phyloP scores from a whole-genome alignment of 1,140 invertebrate genomes.

The Drosophila cardini region DNA sequence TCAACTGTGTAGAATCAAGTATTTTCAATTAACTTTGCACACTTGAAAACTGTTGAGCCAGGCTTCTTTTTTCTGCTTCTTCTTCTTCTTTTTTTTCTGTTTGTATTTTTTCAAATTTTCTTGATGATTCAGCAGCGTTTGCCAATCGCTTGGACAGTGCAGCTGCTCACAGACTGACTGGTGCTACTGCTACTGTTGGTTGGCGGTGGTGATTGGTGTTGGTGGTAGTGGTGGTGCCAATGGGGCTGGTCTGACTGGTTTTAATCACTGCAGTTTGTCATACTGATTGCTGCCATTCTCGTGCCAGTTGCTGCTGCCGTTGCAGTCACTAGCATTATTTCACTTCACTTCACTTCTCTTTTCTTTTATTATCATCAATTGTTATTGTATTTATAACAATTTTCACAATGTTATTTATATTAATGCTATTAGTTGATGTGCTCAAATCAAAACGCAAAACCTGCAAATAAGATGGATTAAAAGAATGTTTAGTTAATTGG shows the following conservation, averaged over 20 bases:
- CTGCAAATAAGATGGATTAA: conserved; percentile 60
- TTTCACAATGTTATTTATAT: conserved; percentile 49
- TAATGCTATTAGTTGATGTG: conserved; percentile 73
- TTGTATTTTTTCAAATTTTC: too few species aligned
- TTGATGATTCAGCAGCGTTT: conserved; percentile 58
- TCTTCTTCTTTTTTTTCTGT: conserved; percentile 15
- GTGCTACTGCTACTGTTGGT: background rate
- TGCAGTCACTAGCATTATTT: conserved; percentile 39
- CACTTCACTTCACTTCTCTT: too few species aligned
- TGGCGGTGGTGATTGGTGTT: background rate
- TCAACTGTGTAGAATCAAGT: conserved; percentile 45
- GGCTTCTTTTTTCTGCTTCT: conserved; percentile 10
- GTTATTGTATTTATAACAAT: conserved; percentile 54
- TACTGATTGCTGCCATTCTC: conserved; percentile 74
- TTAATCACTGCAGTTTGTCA: conserved; percentile 78
- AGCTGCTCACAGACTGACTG: conserved; percentile 13
- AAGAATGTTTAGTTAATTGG: conserved; percentile 50
- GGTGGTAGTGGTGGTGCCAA: conserved; percentile 56
- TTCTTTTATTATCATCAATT: conserved; percentile 33
- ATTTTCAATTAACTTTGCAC: conserved; percentile 57
- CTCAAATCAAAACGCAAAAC: conserved; percentile 73
- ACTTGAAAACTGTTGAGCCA: conserved; percentile 50
- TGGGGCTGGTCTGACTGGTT: conserved; percentile 75
- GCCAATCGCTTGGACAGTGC: conserved; percentile 32
- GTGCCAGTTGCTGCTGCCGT: conserved; percentile 53